phyloP scores from a whole-genome alignment of 2,888 invertebrate genomes.

The Mamestra brassicae region DNA sequence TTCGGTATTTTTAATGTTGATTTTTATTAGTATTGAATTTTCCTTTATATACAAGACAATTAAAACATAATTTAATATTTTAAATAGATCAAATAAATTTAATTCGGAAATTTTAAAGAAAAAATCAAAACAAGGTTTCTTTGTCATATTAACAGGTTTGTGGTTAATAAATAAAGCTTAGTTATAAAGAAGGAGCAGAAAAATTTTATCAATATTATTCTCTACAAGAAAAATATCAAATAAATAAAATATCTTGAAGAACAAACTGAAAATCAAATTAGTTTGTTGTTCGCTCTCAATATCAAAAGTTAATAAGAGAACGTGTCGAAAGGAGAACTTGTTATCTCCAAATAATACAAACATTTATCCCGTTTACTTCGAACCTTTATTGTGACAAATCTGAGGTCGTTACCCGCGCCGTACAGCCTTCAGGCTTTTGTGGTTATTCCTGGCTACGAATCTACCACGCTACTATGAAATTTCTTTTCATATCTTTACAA shows the following conservation, averaged over 20 bases:
- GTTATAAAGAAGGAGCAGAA: too few species aligned
- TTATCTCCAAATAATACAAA: constrained; percentile 45
- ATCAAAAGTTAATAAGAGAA: constrained; percentile 30
- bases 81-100: too few species aligned
- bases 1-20: background rate
- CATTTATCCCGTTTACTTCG: constrained; percentile 47
- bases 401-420: constrained; percentile 38
- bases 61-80: too few species aligned
- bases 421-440: constrained; percentile 44
- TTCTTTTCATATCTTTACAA: constrained; percentile 13
- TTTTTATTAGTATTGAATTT: too few species aligned
- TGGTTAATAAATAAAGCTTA: too few species aligned
- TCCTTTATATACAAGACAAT: too few species aligned
- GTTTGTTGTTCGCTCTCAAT: constrained; percentile 9
- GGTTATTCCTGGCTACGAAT: constrained; percentile 23
- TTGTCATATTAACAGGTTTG: too few species aligned
- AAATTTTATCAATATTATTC: background rate
- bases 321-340: constrained; percentile 30
- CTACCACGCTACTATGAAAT: constrained; percentile 22
- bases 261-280: constrained; percentile 12
- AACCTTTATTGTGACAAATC: constrained; percentile 52
- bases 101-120: too few species aligned
- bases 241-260: background rate
- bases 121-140: too few species aligned
- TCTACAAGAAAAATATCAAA: background rate